Evolutionary conservation across 2,888 invertebrate genomes (phyloP), one percentile per base, ranked within the genome.

Genomic region (Dynastes grantii): DNA sequence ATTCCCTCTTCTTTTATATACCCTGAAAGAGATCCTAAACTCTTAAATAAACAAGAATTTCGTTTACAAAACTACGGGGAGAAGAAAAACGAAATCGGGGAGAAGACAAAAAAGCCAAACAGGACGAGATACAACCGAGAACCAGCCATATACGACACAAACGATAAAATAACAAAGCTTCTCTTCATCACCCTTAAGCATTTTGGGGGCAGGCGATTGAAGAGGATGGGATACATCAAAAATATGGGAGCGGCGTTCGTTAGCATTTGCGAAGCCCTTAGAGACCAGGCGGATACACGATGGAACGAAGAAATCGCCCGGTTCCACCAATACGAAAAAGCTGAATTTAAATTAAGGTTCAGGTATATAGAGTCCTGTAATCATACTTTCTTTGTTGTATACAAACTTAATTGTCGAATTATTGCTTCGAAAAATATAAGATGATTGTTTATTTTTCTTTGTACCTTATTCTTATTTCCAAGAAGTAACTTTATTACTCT

Each of bases 141-240:
- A 37, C 6, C 37, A 61, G 22, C 61, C 63, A 29, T 32, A 29
- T 5, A 61, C 61, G 61, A 61, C 61, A 61, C 61, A 11, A 29
- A 61, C 27, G 27, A 61, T 61, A 61, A 61, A 61, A 61, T 61
- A 61, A 61, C 61, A 61, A 27, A 61, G 29, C 61, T 61, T 27
- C 61, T 37, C 32, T 37, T 37, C 32, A 9, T 61, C 61, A 61
- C 27, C 61, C 11, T 6, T 29, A 6, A 8, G 61, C 29, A 9
- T 61, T 61, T 37, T 13, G 53, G 53, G 53, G 53, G n/a, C 5
- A 53, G n/a, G 53, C 13, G 16, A 53, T 16, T n/a, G 53, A 13
- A 53, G n/a, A 53, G 53, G 53, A 53, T 53, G 61, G 61, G 22
- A 27, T 11, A 22, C 27, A 61, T 22, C 61, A 8, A 61, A 61